These are phyloP conservation scores for Gadopsis bispinosus DNA, from an alignment of 2,797 vertebrate species.

Conservation along the genomic window DNA sequence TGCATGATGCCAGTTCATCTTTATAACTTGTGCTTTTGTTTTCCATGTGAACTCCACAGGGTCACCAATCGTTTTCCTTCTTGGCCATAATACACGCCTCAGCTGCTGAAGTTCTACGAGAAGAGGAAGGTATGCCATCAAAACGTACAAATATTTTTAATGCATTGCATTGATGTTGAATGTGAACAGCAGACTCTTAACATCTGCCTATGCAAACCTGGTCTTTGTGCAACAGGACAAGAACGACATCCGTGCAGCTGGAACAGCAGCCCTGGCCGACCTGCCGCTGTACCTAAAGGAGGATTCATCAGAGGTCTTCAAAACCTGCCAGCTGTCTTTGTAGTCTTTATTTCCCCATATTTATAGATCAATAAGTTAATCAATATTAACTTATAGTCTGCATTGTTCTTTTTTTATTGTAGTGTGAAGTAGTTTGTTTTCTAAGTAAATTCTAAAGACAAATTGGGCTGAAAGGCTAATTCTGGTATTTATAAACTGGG, in stretches of 20 bases:
- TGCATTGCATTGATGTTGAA: too few relatives aligned
- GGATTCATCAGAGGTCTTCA: constrained; percentile 45
- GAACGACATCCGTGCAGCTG: constrained; percentile 20
- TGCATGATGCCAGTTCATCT: not conserved
- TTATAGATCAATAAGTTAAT: too few relatives aligned
- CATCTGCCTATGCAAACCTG: not conserved
- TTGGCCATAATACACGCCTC: constrained; percentile 29
- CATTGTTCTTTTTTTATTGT: too few relatives aligned
- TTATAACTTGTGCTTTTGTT: constrained; percentile 21
- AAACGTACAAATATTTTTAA: too few relatives aligned
- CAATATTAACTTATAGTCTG: too few relatives aligned
- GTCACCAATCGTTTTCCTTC: constrained; percentile 47
- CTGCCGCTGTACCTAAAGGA: constrained; percentile 45
- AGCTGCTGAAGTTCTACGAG: constrained; percentile 37
- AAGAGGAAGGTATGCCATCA: constrained; percentile 19
- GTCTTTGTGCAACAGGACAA: constrained; percentile 42
- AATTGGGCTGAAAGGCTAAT: too few relatives aligned
- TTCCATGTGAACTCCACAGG: constrained; percentile 41
- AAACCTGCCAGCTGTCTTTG: constrained; percentile 32
- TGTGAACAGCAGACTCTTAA: too few relatives aligned
- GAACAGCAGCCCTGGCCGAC: constrained; percentile 35
- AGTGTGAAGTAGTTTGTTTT: too few relatives aligned
- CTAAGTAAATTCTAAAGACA: too few relatives aligned
- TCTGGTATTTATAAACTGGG: too few relatives aligned
- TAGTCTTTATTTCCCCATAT: too few relatives aligned